Conservation (phyloP, 2,888 invertebrate species). For the Cheilosia variabilis region DNA sequence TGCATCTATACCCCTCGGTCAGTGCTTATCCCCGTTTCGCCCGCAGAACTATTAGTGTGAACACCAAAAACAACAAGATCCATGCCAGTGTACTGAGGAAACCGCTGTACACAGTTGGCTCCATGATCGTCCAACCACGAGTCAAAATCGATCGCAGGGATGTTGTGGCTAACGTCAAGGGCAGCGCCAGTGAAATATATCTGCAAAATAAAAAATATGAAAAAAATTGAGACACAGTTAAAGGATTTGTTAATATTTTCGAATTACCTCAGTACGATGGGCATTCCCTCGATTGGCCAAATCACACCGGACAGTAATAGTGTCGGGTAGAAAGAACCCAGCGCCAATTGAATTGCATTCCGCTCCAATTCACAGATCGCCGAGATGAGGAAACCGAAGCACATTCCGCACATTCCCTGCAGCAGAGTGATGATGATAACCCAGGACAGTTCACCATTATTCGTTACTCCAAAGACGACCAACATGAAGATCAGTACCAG, state of each 20-base stretch:
- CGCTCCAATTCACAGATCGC: constrained; percentile 95
- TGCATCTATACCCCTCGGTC: constrained; percentile 47
- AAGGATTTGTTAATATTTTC: neutral
- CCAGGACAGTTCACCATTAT: constrained; percentile 93
- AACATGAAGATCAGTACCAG: constrained; percentile 96
- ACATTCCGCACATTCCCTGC: constrained; percentile 98
- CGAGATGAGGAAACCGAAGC: constrained; percentile 97
- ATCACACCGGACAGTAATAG: constrained; percentile 96
- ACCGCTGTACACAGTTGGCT: constrained; percentile 93
- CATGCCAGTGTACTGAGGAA: constrained; percentile 93
- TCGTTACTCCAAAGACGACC: constrained; percentile 94
- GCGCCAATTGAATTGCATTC: constrained; percentile 95
- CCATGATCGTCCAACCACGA: constrained; percentile 92
- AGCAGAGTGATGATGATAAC: constrained; percentile 93
- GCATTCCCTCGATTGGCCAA: constrained; percentile 99
- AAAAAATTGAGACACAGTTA: neutral
- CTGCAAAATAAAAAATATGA: constrained; percentile 75
- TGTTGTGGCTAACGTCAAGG: constrained; percentile 96
- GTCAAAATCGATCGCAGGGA: constrained; percentile 94
- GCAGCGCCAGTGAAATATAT: constrained; percentile 92
- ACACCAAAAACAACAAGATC: constrained; percentile 92
- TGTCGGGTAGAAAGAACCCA: constrained; percentile 98
- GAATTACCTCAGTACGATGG: constrained; percentile 87
- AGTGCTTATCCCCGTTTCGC: constrained; percentile 89
- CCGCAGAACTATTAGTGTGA: constrained; percentile 91